Percentiles rank a stretch among this genome's conserved stretches.
phyloP scores from a whole-genome alignment of 2,113 vertebrate species.

The Hypanus sabinus region DNA sequence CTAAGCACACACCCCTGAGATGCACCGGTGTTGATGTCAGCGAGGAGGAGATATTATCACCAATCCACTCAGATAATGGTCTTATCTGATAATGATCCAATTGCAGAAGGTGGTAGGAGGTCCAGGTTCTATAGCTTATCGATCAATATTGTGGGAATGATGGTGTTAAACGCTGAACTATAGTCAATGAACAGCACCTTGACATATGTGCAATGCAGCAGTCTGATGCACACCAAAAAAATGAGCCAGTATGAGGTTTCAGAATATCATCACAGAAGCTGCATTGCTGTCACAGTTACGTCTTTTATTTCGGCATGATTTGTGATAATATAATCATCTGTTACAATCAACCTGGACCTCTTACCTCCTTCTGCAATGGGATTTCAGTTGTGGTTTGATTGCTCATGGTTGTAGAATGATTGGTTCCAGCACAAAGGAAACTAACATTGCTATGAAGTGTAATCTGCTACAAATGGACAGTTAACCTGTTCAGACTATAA shows the following conservation, averaged over 20 bases:
- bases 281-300: background rate
- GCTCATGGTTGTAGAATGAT: background rate
- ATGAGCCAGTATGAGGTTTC: background rate
- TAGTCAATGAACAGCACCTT: no score
- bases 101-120: no score
- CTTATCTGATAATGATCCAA: no score
- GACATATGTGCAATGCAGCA: background rate
- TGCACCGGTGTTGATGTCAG: no score
- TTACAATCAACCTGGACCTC: no score
- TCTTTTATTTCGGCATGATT: background rate
- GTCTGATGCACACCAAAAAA: background rate
- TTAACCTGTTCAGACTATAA: background rate
- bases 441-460: background rate
- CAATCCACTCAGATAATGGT: no score
- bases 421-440: background rate
- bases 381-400: background rate
- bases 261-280: background rate
- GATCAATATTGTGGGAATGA: no score
- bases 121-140: no score
- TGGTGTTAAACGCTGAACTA: no score
- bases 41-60: no score
- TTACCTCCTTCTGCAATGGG: no score
- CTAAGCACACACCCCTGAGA: no score
- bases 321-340: background rate
- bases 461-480: background rate